Percentiles rank a stretch among this genome's conserved stretches.
Evolutionary conservation across 1,140 invertebrate species (phyloP).

Genomic region (Cyclargus thomasi): DNA sequence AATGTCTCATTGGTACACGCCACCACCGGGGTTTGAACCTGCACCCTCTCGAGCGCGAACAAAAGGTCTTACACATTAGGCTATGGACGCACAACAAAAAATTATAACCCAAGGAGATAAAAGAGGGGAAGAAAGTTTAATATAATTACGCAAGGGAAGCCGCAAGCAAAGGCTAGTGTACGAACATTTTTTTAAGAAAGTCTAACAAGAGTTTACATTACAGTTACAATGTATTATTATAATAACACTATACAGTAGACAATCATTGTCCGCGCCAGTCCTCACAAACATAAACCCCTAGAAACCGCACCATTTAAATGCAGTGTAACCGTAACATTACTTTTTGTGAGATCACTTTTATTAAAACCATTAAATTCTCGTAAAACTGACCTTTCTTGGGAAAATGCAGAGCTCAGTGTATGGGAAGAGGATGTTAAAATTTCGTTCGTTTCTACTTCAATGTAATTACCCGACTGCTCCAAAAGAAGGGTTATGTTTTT

Average conservation of each 20-base stretch:
- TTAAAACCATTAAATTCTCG: slow-evolving; percentile 25
- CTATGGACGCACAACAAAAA: no score
- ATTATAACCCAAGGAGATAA: no score
- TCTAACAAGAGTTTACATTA: slow-evolving; percentile 18
- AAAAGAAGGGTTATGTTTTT: no score
- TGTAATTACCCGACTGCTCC: no score
- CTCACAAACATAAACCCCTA: slow-evolving; percentile 23
- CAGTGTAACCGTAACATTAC: slow-evolving; percentile 19
- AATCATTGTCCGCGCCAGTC: slow-evolving; percentile 20
- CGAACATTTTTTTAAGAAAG: slow-evolving; percentile 13
- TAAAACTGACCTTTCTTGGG: slow-evolving; percentile 10
- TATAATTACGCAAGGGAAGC: no score
- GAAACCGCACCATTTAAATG: slow-evolving; percentile 28
- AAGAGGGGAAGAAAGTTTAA: no score
- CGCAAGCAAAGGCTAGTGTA: not conserved
- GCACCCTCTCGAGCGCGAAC: no score
- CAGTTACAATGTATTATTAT: slow-evolving; percentile 24
- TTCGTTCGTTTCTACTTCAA: not conserved
- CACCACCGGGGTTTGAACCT: no score
- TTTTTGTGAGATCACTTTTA: slow-evolving; percentile 27
- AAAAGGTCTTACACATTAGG: no score
- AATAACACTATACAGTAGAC: slow-evolving; percentile 25
- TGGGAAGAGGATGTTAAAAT: not conserved
- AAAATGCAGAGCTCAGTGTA: not conserved
- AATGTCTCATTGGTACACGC: no score